These are phyloP conservation scores for Anthopleura sola DNA, from an alignment of 64 coral and sea anemone species.

Conservation along the genomic window DNA sequence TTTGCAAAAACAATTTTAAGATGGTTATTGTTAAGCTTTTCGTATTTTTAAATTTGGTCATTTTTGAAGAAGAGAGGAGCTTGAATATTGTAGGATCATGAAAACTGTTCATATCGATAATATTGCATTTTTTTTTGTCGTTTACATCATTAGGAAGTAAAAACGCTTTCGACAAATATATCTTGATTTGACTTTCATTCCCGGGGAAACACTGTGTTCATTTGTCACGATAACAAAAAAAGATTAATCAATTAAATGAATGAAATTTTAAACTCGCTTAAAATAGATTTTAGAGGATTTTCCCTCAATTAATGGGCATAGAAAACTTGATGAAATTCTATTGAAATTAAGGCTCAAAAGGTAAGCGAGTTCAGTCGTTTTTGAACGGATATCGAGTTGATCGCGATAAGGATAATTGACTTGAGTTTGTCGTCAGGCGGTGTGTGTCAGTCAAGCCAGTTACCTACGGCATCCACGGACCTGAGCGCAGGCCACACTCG, in stretches of 20 bases:
- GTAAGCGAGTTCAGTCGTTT: not conserved
- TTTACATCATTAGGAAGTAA: not conserved
- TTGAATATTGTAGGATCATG: not conserved
- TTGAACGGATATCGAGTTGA: not conserved
- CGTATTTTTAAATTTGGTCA: not conserved
- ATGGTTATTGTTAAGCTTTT: too few species aligned
- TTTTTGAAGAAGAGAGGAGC: not conserved
- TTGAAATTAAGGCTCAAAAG: not conserved
- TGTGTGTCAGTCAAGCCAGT: not conserved
- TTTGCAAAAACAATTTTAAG: too few species aligned
- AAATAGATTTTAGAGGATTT: not conserved
- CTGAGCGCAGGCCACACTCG: not conserved
- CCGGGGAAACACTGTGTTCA: not conserved
- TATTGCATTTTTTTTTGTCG: not conserved
- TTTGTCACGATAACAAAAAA: not conserved
- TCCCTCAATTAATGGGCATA: not conserved
- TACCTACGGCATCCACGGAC: not conserved
- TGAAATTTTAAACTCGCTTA: not conserved
- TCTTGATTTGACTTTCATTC: not conserved
- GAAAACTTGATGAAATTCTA: not conserved
- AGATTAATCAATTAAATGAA: not conserved
- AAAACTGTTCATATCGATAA: not conserved
- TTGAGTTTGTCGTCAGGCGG: not conserved
- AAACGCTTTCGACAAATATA: not conserved
- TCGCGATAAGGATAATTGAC: constrained; percentile 10